Evolutionary conservation across 2,797 vertebrate genomes (phyloP).

Genomic region (Meda fulgida): DNA sequence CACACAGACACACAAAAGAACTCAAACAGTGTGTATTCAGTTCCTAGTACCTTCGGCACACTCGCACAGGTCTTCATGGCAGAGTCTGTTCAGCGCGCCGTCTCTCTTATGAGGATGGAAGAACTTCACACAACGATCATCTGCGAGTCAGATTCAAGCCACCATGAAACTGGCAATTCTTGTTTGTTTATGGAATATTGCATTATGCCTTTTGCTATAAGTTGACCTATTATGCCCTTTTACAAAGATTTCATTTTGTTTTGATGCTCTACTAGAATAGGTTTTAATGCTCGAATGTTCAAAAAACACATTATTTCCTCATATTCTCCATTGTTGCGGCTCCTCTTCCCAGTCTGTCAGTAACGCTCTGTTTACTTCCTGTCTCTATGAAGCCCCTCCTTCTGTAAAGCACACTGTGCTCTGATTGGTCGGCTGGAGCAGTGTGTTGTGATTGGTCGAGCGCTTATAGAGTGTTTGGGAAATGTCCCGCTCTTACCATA

Average conservation of each 20-base stretch:
- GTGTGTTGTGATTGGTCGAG: too few species aligned
- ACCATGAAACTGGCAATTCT: background rate
- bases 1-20: background rate
- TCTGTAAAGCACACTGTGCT: too few species aligned
- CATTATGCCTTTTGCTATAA: background rate
- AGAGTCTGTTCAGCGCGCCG: conserved; percentile 46
- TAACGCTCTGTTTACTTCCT: too few species aligned
- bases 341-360: too few species aligned
- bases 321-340: too few species aligned
- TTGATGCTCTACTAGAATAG: background rate
- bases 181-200: background rate
- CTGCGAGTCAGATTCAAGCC: conserved; percentile 8
- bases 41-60: conserved; percentile 59
- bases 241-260: background rate
- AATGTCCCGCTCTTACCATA: too few species aligned
- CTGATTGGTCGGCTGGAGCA: too few species aligned
- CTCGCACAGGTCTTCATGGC: conserved; percentile 47
- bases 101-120: conserved; percentile 53
- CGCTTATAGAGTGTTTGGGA: too few species aligned
- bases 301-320: background rate
- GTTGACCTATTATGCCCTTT: background rate
- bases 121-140: conserved; percentile 51
- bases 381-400: too few species aligned
- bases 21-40: background rate
- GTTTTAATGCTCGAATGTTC: background rate